Evolutionary conservation across 2,888 invertebrate species (phyloP), one percentile per base, ranked within the genome.

Genomic region (Sepiola atlantica): DNA sequence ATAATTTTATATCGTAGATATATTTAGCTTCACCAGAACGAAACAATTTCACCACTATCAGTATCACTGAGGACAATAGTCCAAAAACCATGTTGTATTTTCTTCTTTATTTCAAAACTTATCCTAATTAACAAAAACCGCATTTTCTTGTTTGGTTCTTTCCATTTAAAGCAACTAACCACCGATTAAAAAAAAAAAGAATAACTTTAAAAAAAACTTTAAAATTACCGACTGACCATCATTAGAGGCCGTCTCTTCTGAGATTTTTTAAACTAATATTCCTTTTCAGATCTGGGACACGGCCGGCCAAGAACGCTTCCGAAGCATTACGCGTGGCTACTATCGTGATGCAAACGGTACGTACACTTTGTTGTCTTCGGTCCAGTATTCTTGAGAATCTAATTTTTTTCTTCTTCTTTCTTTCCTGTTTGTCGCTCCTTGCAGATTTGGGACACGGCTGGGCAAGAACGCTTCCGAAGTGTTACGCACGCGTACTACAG

Each of bases 361-460:
- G 95, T 57, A n/a, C 61, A 57, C 35, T 61, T 93, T 93, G 35
- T n/a, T 92, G 45, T 92, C 8, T n/a, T 28, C n/a, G 32, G n/a
- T 55, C 18, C 18, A 28, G 35, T 92, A 55, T 28, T 45, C 35
- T 16, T 93, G n/a, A 35, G 16, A 57, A 55, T 93, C 55, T 93
- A 32, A 61, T 35, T 61, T 61, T 61, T 61, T 61, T 61, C 61
- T 45, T 45, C 45, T 57, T 35, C 28, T n/a, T 28, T 94, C 32
- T 32, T 20, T 14, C 35, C 28, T 94, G 55, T 94, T 28, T 54
- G 35, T 92, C 55, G 61, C 24, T 95, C 35, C 90, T 96, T 96
- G 92, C 95, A 97, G 97, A 97, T 97, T 91, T 97, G 97, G 97
- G 97, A 97, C 95, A 97, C 97, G n/a, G 97, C 97, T 12, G 97